Percentiles rank a stretch among this genome's conserved stretches.
Evolutionary conservation across 2,888 invertebrate species (phyloP).

Genomic region (Rhopalosiphum nymphaeae): DNA sequence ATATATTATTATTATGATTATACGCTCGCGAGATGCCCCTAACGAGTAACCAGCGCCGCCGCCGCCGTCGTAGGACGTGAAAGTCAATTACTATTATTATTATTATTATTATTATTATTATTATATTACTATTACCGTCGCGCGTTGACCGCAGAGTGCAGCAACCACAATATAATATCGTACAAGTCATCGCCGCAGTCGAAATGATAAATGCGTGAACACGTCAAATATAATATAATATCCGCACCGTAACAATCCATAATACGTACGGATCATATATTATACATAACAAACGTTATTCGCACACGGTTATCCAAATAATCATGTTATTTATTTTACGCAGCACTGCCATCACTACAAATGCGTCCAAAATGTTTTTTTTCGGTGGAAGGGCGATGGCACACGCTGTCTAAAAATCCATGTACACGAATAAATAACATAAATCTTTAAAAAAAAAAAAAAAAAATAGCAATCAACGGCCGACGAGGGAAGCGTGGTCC

Average conservation of each 20-base stretch:
- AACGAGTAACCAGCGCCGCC: conserved; percentile 9
- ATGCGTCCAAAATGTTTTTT: neutral
- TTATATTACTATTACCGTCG: neutral
- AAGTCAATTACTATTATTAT: conserved; percentile 36
- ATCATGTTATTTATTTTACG: neutral
- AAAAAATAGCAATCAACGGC: too few relatives aligned
- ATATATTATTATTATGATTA: conserved; percentile 9
- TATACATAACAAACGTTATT: neutral
- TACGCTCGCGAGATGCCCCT: conserved; percentile 3
- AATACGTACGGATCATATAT: neutral
- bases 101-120: neutral
- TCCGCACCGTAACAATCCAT: neutral
- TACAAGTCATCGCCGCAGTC: neutral
- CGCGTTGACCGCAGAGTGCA: neutral
- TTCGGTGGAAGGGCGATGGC: too few relatives aligned
- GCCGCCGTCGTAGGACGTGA: conserved; percentile 6
- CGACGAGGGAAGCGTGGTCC: too few relatives aligned
- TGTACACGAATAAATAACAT: too few relatives aligned
- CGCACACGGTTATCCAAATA: neutral
- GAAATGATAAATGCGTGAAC: neutral
- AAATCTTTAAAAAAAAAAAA: too few relatives aligned
- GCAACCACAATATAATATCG: neutral
- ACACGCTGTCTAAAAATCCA: too few relatives aligned
- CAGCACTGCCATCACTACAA: neutral
- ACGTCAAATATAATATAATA: neutral